Evolutionary conservation across 2,888 invertebrate species (phyloP).

Genomic region (Oscheius sp.): DNA sequence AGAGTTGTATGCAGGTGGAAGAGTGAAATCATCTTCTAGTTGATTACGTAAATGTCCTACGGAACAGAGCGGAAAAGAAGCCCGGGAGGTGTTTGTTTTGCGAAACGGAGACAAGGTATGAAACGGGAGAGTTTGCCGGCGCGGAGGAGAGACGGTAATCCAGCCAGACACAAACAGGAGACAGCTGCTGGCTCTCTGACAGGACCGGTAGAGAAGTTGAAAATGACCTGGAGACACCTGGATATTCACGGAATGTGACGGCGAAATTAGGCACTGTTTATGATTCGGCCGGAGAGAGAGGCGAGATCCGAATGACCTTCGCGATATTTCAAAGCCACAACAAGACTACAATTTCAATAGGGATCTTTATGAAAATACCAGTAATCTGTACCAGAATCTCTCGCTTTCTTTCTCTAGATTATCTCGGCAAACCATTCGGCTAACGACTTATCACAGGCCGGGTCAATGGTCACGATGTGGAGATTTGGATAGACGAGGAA

Average conservation of each 20-base stretch:
- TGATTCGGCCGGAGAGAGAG: background rate
- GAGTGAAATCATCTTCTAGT: too few relatives aligned
- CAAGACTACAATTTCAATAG: conserved; percentile 1
- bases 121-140: conserved; percentile 14
- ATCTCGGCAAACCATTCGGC: conserved; percentile 65
- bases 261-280: conserved; percentile 24
- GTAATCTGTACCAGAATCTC: background rate
- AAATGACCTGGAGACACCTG: conserved; percentile 1
- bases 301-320: background rate
- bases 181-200: conserved; percentile 2
- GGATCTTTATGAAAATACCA: conserved; percentile 4
- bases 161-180: conserved; percentile 12
- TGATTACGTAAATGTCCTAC: background rate
- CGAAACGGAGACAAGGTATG: conserved; percentile 26
- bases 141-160: conserved; percentile 8
- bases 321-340: background rate
- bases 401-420: conserved; percentile 20
- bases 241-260: background rate
- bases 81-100: conserved; percentile 16
- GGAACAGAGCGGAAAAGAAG: background rate
- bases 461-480: conserved; percentile 57
- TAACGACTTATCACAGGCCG: conserved; percentile 53
- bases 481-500: conserved; percentile 69
- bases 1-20: background rate
- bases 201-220: too few relatives aligned